Base-by-base conservation (phyloP, 1,140 invertebrate species). In the Drosophila nikananu region DNA sequence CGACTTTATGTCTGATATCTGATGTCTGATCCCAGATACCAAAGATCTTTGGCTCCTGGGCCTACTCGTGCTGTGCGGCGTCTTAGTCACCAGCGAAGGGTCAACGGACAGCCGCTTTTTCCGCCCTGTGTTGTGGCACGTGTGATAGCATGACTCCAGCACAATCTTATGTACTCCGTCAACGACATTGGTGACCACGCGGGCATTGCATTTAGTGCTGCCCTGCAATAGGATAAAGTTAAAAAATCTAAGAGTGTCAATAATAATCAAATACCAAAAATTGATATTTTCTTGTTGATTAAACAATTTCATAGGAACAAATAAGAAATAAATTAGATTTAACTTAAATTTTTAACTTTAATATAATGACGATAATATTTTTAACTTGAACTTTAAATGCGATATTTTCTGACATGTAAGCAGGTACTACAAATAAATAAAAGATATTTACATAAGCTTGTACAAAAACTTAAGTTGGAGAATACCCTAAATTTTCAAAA, bases 181-280 rank as follows among this genome's bases (percentile, higher is more conserved):
- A 5, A 92, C 72, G 30, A 93, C 77, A 57, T 93, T 81, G 19
- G 92, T 93, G 2, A 93, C 91, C 7, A 93, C 91, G 1, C 92
- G 80, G 7, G 92, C 92, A 66, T 83, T 92, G 78, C 92, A 93
- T 68, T 93, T 93, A 35, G 90, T 84, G 78, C 92, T 93, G 23
- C 92, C 92, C 91, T 93, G 49, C 58, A 81, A 39, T 13, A 5
- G 32, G 49, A 17, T 52, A 30, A 9, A 23, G 17, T 55, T 37
- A 5, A 35, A 27, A 10, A 17, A 46, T 17, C 17, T 44, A 23
- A 41, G 59, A 0, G 19, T 52, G 30, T 51, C 30, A 51, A 49
- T 17, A 27, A 9, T 25, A 17, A 25, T 15, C 25, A 5, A 25
- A 25, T 12, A 12, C 5, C 19, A 5, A 7, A 21, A 21, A 46